A percentile compares a stretch with the other conserved stretches of the same genome.
Evolutionary conservation across 2,113 vertebrate genomes (phyloP).

Genomic region (Toxotes jaculatrix): DNA sequence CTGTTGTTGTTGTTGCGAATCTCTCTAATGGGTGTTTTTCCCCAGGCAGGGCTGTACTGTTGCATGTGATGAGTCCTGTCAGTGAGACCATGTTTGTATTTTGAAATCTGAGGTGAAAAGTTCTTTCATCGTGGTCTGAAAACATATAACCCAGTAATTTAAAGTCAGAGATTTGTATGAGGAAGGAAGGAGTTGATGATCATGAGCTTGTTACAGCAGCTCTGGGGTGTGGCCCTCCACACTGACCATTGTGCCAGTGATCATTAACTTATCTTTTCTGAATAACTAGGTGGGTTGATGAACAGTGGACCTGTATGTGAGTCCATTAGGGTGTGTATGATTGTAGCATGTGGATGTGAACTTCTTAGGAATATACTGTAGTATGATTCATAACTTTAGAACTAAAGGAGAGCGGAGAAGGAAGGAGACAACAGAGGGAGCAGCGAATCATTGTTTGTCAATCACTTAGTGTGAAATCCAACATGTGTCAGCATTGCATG

Average conservation of each 20-base stretch:
- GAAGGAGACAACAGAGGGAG: background rate
- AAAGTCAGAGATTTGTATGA: slow-evolving; percentile 1
- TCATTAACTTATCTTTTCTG: slow-evolving; percentile 26
- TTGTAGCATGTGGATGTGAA: background rate
- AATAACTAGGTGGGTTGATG: background rate
- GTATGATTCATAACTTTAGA: slow-evolving; percentile 3
- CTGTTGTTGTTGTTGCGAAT: background rate
- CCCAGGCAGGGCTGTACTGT: background rate
- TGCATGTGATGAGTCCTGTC: background rate
- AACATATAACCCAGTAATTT: background rate
- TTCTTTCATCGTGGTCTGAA: background rate
- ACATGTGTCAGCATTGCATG: background rate
- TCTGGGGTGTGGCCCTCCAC: background rate
- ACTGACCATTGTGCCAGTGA: background rate
- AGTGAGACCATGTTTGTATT: background rate
- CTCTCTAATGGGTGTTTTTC: background rate
- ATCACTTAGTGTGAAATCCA: background rate
- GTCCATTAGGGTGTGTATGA: background rate
- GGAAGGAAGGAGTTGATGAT: background rate
- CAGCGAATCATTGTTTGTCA: background rate
- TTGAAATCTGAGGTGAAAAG: background rate
- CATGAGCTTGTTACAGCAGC: background rate
- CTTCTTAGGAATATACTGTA: slow-evolving; percentile 1
- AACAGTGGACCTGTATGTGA: background rate
- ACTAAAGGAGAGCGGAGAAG: background rate